These are phyloP conservation scores for Pseudochirops cupreus DNA, from an alignment of 2,797 vertebrate species.

Conservation along the genomic window DNA sequence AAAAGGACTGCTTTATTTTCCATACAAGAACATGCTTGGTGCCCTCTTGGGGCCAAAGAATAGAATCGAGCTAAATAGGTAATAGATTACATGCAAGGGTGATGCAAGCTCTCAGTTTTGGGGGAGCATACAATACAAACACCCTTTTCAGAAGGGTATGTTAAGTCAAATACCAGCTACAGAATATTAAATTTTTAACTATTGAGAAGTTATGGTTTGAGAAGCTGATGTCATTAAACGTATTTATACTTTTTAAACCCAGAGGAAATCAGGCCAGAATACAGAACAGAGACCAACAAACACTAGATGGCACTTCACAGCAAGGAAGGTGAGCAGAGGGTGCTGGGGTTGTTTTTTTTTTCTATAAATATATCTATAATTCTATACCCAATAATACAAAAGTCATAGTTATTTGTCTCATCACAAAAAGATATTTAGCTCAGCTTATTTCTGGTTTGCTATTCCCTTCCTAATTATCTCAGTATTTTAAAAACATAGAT, in stretches of 20 bases:
- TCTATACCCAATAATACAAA: conserved; percentile 4
- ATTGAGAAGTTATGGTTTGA: background rate
- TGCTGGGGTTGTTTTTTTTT: background rate
- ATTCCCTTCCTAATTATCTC: background rate
- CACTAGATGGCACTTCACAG: conserved; percentile 86
- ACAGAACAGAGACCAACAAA: conserved; percentile 1
- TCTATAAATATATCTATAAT: background rate
- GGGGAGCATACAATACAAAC: background rate
- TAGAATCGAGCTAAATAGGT: background rate
- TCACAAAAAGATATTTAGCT: conserved; percentile 9
- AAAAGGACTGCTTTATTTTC: background rate
- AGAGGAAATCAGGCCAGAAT: background rate
- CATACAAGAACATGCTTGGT: background rate
- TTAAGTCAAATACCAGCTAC: background rate
- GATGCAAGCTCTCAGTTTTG: background rate
- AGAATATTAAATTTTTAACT: background rate
- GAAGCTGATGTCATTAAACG: background rate
- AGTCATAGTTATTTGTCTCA: conserved; percentile 49
- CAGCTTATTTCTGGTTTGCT: background rate
- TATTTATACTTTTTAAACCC: accelerated
- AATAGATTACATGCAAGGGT: background rate
- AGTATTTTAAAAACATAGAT: background rate
- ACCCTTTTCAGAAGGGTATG: background rate
- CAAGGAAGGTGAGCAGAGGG: conserved; percentile 72
- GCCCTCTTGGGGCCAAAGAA: background rate